Conservation (phyloP, 1,140 invertebrate species). For the Vanessa tameamea region DNA sequence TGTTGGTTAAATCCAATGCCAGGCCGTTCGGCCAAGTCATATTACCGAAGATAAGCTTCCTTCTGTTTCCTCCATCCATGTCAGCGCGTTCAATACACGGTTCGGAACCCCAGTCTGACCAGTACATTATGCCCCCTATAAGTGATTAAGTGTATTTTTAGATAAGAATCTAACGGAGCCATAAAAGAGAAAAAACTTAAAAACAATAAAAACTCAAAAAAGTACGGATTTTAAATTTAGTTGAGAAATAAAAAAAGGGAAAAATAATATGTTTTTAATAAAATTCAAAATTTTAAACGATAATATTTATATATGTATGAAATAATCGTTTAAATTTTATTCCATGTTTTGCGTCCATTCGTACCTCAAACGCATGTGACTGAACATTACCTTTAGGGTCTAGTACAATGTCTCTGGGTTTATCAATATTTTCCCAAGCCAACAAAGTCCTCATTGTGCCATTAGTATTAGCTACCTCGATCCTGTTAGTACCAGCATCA, state of each 20-base stretch:
- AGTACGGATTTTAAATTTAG: too few relatives aligned
- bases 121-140: constrained; percentile 89
- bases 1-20: constrained; percentile 87
- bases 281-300: too few relatives aligned
- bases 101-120: constrained; percentile 93
- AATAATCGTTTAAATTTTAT: too few relatives aligned
- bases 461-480: constrained; percentile 90
- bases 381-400: constrained; percentile 84
- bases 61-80: constrained; percentile 91
- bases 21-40: constrained; percentile 91
- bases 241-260: too few relatives aligned
- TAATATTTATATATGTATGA: too few relatives aligned
- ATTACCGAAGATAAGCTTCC: constrained; percentile 85
- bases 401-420: constrained; percentile 91
- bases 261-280: too few relatives aligned
- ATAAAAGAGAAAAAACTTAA: too few relatives aligned
- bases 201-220: too few relatives aligned
- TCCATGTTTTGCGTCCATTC: too few relatives aligned
- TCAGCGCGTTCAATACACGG: constrained; percentile 92
- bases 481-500: constrained; percentile 89
- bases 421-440: constrained; percentile 90
- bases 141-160: background rate
- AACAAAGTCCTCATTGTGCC: constrained; percentile 88
- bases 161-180: too few relatives aligned
- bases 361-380: too few relatives aligned